These are phyloP conservation scores for Adoxophyes honmai DNA, from an alignment of 1,140 invertebrate genomes.

Conservation along the genomic window DNA sequence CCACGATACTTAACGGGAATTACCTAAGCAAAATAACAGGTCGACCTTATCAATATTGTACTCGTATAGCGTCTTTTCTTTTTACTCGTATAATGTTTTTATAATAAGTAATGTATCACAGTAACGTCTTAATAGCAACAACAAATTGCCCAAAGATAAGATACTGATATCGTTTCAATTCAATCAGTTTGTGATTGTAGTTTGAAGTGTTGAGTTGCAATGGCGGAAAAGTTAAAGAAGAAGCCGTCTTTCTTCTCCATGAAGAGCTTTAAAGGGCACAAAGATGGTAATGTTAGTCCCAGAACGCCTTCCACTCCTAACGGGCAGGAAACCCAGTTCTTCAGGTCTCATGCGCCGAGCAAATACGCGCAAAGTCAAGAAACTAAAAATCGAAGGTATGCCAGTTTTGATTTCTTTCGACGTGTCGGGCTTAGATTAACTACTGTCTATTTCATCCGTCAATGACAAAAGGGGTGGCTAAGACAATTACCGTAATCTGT, in stretches of 20 bases:
- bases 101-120: too few species aligned
- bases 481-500: too few species aligned
- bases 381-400: constrained; percentile 46
- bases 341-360: constrained; percentile 23
- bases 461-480: too few species aligned
- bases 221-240: constrained; percentile 62
- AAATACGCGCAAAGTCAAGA: constrained; percentile 19
- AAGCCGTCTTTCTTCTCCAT: constrained; percentile 52
- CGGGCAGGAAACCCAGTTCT: constrained; percentile 17
- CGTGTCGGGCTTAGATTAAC: too few species aligned
- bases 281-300: constrained; percentile 23
- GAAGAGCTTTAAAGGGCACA: constrained; percentile 53
- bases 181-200: constrained; percentile 18
- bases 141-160: background rate
- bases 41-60: too few species aligned
- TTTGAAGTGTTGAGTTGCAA: constrained; percentile 26
- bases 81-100: too few species aligned
- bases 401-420: background rate
- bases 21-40: too few species aligned
- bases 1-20: background rate
- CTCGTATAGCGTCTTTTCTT: too few species aligned
- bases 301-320: background rate
- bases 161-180: background rate
- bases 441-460: too few species aligned
- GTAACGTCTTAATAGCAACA: background rate